A percentile compares a stretch with the other conserved stretches of the same genome.
Evolutionary conservation across 2,888 invertebrate species (phyloP).

Genomic region (Tortrix viridana): DNA sequence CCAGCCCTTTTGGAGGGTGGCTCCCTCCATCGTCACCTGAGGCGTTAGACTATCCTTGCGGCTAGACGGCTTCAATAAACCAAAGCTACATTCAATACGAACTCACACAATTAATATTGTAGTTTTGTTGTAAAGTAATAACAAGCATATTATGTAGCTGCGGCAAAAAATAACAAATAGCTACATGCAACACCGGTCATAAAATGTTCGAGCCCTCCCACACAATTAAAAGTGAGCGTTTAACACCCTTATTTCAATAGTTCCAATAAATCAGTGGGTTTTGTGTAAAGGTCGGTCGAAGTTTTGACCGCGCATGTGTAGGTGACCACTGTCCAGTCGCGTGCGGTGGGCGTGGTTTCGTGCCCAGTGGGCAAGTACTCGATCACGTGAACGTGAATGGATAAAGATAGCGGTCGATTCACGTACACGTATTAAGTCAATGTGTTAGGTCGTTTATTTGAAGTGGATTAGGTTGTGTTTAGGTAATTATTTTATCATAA

Average conservation of each 20-base stretch:
- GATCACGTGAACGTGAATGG: constrained; percentile 43
- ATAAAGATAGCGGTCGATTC: constrained; percentile 10
- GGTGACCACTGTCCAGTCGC: constrained; percentile 78
- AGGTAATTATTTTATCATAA: no score
- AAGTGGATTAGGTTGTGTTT: no score
- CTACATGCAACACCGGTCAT: constrained; percentile 13
- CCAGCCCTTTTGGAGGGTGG: constrained; percentile 63
- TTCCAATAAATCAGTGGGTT: constrained; percentile 42
- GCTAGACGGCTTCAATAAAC: constrained; percentile 70
- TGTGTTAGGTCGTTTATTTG: neutral
- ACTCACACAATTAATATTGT: constrained; percentile 29
- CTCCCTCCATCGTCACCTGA: constrained; percentile 72
- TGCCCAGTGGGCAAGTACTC: constrained; percentile 49
- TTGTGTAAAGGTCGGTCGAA: constrained; percentile 59
- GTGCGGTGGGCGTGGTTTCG: constrained; percentile 71
- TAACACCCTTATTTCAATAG: constrained; percentile 41
- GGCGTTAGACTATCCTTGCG: constrained; percentile 64
- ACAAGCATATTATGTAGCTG: neutral
- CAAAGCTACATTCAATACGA: constrained; percentile 45
- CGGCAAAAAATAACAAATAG: neutral
- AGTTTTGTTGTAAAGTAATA: constrained; percentile 1
- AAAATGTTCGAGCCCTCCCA: constrained; percentile 29
- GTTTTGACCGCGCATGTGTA: constrained; percentile 73
- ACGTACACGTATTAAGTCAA: neutral
- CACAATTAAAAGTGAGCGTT: constrained; percentile 33